Evolutionary conservation across 53 echinoderm and acorn worm species (phyloP), one percentile per base, ranked within the genome.

Genomic region (Glandiceps talaboti): DNA sequence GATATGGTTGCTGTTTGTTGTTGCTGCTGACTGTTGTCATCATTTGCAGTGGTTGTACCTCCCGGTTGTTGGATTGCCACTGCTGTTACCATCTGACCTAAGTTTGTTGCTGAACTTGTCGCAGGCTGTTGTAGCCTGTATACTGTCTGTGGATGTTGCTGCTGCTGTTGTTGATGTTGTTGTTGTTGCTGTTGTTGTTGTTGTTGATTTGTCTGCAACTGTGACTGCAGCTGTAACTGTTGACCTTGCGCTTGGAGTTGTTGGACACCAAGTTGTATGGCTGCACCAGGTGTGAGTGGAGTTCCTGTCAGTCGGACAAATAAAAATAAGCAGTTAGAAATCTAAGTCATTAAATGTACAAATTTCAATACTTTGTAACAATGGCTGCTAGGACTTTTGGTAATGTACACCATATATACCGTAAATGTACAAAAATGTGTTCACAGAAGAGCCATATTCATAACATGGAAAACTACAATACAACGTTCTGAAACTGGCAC

Each of bases 211-310:
- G 64, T 45, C 64, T 45, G 64, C 26, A 79, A 31, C 28, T 72
- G 80, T 89, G 85, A 85, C 85, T 33, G 85, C 74, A 29, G 86
- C 76, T 1, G 86, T 77, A 79, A 83, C 73, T 73, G 87, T 74
- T 73, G 87, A 30, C 30, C 82, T 79, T 77, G 90, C 31, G 30
- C 79, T 76, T 85, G 87, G 30, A 87, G 85, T 28, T 90, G 90
- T 64, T 87, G 87, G 30, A 90, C 30, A 0, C 87, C 90, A 29
- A 81, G n/a, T 32, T 74, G 85, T 0, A 90, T 79, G 31, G 87
- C 83, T 32, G 81, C 81, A n/a, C 86, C 84, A 31, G 90, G 75
- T 76, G 87, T 74, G 73, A 89, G 29, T 32, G 85, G 79, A 27
- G 86, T 82, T 1, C 82, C 89, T 89, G 29, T 1, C 27, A n/a